Percentiles rank a stretch among this genome's conserved stretches.
phyloP scores from a whole-genome alignment of 2,113 vertebrate species.

The Anhinga rufa region DNA sequence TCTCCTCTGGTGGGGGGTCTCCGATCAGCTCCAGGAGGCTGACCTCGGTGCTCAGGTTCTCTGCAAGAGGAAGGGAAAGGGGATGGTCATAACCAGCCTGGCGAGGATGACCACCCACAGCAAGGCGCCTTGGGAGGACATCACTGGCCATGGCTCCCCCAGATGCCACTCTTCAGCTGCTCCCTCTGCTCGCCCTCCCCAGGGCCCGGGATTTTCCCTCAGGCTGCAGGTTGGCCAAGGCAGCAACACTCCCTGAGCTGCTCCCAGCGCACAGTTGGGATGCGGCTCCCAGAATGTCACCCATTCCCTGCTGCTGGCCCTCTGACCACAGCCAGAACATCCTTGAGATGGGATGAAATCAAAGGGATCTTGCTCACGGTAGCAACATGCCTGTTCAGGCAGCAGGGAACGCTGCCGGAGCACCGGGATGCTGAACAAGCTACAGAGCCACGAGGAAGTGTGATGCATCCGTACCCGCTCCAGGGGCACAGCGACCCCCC shows the following conservation, averaged over 20 bases:
- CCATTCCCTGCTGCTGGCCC: not conserved
- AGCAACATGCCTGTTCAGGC: not conserved
- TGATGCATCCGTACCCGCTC: not conserved
- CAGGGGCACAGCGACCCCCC: not conserved
- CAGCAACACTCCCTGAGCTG: not conserved
- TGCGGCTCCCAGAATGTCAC: rapidly evolving
- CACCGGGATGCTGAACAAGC: not conserved
- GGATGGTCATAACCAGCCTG: not conserved
- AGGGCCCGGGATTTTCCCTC: no score
- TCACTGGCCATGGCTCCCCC: not conserved
- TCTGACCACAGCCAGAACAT: not conserved
- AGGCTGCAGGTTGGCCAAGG: not conserved
- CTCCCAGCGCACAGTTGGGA: not conserved
- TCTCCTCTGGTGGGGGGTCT: slow-evolving; percentile 78
- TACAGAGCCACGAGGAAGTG: rapidly evolving
- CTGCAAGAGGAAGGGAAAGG: slow-evolving; percentile 67
- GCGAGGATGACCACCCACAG: not conserved
- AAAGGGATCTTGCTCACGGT: not conserved
- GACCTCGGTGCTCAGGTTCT: slow-evolving; percentile 66
- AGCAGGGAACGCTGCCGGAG: not conserved
- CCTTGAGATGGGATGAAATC: not conserved
- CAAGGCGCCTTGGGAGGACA: not conserved
- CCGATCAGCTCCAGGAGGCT: slow-evolving; percentile 87
- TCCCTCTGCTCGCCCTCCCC: rapidly evolving
- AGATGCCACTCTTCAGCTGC: rapidly evolving